Conservation (phyloP, 2,888 invertebrate genomes). For the Tinea semifulvella region DNA sequence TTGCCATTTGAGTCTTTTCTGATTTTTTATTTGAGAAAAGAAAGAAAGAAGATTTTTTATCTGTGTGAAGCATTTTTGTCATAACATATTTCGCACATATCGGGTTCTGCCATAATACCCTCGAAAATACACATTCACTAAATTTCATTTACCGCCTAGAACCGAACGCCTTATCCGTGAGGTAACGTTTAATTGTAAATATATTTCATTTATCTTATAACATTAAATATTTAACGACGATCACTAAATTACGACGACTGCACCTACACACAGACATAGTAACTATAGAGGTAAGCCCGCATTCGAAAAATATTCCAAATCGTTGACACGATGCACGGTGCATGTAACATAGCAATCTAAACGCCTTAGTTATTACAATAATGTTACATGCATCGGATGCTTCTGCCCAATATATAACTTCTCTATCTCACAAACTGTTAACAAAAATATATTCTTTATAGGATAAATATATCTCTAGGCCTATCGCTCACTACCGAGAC, state of each 20-base stretch:
- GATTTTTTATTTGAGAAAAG: too few relatives aligned
- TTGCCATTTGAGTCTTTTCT: too few relatives aligned
- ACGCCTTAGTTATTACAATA: too few relatives aligned
- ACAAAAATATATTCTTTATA: slow-evolving; percentile 26
- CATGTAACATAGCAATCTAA: too few relatives aligned
- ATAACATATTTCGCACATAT: too few relatives aligned
- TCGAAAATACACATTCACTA: slow-evolving; percentile 15
- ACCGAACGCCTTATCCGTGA: slow-evolving; percentile 21
- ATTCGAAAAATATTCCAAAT: slow-evolving; percentile 14
- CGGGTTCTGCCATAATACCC: too few relatives aligned
- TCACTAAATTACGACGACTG: slow-evolving; percentile 11
- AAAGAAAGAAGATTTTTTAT: too few relatives aligned
- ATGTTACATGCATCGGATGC: slow-evolving; percentile 13
- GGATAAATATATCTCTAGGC: slow-evolving; percentile 11
- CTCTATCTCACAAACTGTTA: slow-evolving; percentile 17
- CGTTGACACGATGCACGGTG: slow-evolving; percentile 16
- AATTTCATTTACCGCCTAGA: slow-evolving; percentile 13
- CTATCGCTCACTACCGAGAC: slow-evolving; percentile 9
- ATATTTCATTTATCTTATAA: slow-evolving; percentile 20
- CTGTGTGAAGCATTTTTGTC: too few relatives aligned
- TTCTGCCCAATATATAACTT: slow-evolving; percentile 8
- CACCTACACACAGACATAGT: not conserved
- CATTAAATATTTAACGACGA: slow-evolving; percentile 15
- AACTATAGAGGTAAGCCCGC: slow-evolving; percentile 4
- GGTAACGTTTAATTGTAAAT: slow-evolving; percentile 28